Conservation (phyloP, 2,888 invertebrate species). For the Euclidia mi region DNA sequence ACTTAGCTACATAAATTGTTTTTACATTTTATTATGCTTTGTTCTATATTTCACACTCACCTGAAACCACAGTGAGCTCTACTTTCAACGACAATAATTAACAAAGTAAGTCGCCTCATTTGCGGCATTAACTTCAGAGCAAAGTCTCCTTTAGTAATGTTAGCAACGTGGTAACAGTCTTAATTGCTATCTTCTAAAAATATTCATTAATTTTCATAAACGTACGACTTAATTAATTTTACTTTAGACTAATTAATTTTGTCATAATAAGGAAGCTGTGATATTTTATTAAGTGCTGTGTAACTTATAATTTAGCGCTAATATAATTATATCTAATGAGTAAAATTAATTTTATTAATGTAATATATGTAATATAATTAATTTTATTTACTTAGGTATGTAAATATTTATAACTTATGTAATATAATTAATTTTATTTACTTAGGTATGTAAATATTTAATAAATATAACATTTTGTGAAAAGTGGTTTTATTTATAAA, state of each 20-base stretch:
- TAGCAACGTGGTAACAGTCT: not conserved
- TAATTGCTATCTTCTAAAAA: not conserved
- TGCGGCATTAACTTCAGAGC: no score
- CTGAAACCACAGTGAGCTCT: no score
- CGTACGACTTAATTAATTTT: not conserved
- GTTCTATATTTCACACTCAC: no score
- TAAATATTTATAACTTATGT: not conserved
- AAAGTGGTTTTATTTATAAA: no score
- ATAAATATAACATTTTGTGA: slow-evolving; percentile 10
- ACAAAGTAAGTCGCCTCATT: no score
- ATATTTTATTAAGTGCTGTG: slow-evolving; percentile 9
- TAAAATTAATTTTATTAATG: no score
- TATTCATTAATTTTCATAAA: not conserved
- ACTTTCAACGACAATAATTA: no score
- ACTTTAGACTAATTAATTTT: slow-evolving; percentile 7
- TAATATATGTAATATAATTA: not conserved
- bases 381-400: slow-evolving; percentile 33
- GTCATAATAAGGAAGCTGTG: slow-evolving; percentile 9
- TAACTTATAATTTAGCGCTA: slow-evolving; percentile 8
- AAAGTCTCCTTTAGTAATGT: no score
- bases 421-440: not conserved
- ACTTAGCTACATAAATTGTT: no score
- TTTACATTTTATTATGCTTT: no score
- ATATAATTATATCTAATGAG: not conserved
- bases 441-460: slow-evolving; percentile 25